These are phyloP conservation scores for Megalops cyprinoides DNA, from an alignment of 2,797 vertebrate genomes.

Conservation along the genomic window DNA sequence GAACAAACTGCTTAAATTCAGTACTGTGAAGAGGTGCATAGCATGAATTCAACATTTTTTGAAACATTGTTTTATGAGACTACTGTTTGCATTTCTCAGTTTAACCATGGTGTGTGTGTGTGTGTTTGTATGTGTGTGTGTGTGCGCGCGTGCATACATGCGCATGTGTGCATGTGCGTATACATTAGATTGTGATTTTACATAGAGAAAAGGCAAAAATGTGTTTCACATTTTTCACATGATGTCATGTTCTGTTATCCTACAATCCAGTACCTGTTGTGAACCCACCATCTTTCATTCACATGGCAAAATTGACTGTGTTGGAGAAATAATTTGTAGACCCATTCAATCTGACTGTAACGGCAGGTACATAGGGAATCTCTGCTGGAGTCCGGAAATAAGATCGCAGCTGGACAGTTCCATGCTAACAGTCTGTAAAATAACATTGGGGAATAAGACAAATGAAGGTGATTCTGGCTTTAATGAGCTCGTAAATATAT, in stretches of 20 bases:
- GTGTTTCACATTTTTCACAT: background rate
- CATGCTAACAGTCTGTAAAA: constrained; percentile 33
- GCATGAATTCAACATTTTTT: background rate
- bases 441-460: constrained; percentile 23
- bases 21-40: background rate
- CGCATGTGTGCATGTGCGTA: no score
- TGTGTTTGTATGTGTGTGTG: background rate
- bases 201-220: background rate
- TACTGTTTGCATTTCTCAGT: background rate
- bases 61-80: background rate
- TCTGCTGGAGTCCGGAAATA: constrained; percentile 50
- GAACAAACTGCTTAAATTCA: background rate
- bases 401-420: constrained; percentile 54
- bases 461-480: constrained; percentile 26
- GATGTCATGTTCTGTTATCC: background rate
- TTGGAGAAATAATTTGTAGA: constrained; percentile 48
- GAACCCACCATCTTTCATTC: constrained; percentile 30
- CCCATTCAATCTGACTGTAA: constrained; percentile 47
- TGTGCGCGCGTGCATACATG: background rate
- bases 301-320: constrained; percentile 42
- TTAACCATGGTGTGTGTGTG: background rate
- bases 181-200: background rate
- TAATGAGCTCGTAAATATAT: constrained; percentile 14
- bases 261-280: background rate
- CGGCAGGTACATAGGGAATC: constrained; percentile 38